Base-by-base conservation (phyloP, 2,797 vertebrate genomes). In the Cyprinella venusta region DNA sequence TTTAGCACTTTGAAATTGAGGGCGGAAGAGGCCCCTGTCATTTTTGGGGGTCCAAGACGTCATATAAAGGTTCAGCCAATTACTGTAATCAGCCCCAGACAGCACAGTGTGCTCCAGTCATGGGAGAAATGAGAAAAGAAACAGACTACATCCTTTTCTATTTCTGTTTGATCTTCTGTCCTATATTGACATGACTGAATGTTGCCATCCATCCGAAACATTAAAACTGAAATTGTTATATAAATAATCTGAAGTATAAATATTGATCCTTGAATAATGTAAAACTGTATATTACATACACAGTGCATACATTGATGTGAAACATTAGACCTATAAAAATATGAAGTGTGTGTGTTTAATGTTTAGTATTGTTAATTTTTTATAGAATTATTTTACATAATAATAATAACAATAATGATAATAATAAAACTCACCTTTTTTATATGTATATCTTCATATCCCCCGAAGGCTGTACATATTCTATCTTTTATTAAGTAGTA, bases 1-100 rank as follows among this genome's bases (percentile, higher is more conserved):
- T 72, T 89, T 61, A 65, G 65, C 65, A 81, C 71, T 61, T 84
- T 89, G 71, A 88, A 83, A 89, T 80, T 71, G 76, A 71, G 85
- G 87, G 68, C 86, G 87, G 83, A 80, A 83, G 80, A 71, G 59
- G 75, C 79, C 78, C 63, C 83, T 75, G 86, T 87, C 88, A 84
- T 87, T 88, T 88, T 84, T 78, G 67, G 74, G 74, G 81, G 65
- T 64, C 71, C 10, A 64, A 76, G 80, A 85, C 65, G 74, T 87
- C 88, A 86, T 80, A 82, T 50, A 85, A 87, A 85, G 81, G 80
- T 79, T 83, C 67, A 64, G 80, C 72, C 86, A 86, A 87, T 88
- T 87, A 90, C 85, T 88, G 84, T 90, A 87, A 90, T 89, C 83
- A 87, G 76, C 40, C 61, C 45, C 56, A 72, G 45, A 83, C 56